Conservation (phyloP, 2,797 vertebrate genomes). For the Gobionotothen gibberifrons region DNA sequence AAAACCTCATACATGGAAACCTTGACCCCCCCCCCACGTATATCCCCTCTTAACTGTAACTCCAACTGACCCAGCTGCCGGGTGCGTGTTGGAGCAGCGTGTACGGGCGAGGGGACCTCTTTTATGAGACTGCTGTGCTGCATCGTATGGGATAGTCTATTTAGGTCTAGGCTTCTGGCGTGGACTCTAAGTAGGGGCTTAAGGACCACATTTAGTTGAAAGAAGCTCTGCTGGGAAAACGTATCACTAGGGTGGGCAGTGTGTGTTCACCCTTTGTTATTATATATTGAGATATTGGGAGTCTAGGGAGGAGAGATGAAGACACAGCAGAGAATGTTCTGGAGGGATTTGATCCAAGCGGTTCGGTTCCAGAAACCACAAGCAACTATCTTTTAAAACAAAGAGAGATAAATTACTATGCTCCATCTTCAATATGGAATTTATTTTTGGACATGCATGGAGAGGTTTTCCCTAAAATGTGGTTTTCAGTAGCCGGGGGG, state of each 20-base stretch:
- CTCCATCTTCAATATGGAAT: neutral
- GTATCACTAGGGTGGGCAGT: slow-evolving; percentile 25
- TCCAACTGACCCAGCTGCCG: slow-evolving; percentile 77
- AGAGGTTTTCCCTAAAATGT: slow-evolving; percentile 15
- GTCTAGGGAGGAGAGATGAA: neutral
- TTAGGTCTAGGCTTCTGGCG: slow-evolving; percentile 76
- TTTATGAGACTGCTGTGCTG: slow-evolving; percentile 73
- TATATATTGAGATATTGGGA: slow-evolving; percentile 5
- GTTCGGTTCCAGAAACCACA: slow-evolving; percentile 26
- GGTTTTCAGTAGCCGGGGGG: slow-evolving; percentile 20
- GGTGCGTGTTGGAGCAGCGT: slow-evolving; percentile 44
- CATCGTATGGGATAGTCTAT: slow-evolving; percentile 76
- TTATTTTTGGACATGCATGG: slow-evolving; percentile 8
- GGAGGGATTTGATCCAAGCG: slow-evolving; percentile 19
- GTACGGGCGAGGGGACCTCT: slow-evolving; percentile 56
- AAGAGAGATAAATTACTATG: slow-evolving; percentile 8
- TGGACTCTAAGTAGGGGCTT: slow-evolving; percentile 59
- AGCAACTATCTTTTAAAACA: slow-evolving; percentile 11
- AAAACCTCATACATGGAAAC: slow-evolving; percentile 67
- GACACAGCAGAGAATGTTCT: slow-evolving; percentile 24
- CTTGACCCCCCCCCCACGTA: slow-evolving; percentile 39
- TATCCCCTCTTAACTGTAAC: slow-evolving; percentile 68
- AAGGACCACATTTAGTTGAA: slow-evolving; percentile 75
- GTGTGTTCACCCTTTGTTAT: slow-evolving; percentile 3
- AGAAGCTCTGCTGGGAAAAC: slow-evolving; percentile 49